Evolutionary conservation across 2,113 vertebrate genomes (phyloP).

Genomic region (Tupaia tana): DNA sequence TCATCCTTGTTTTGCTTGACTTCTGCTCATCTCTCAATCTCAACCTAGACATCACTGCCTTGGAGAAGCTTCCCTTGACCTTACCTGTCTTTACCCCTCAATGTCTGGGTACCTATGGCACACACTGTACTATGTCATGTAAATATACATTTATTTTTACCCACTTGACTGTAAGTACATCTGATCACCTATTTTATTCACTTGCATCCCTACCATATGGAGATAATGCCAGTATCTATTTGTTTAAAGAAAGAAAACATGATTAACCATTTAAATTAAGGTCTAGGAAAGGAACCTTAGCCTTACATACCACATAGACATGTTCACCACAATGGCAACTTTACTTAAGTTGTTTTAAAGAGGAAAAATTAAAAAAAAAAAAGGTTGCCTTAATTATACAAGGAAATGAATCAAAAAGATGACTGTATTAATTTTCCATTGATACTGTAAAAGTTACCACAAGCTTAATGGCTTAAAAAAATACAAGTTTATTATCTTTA

Average conservation of each 20-base stretch:
- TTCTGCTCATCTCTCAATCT: slow-evolving; percentile 11
- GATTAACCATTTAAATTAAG: slow-evolving; percentile 36
- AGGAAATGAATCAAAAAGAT: background rate
- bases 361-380: slow-evolving; percentile 53
- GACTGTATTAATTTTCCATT: background rate
- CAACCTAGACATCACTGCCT: background rate
- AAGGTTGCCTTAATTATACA: background rate
- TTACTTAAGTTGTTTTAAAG: slow-evolving; percentile 23
- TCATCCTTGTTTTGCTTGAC: background rate
- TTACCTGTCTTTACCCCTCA: too few relatives aligned
- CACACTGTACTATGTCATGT: background rate
- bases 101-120: background rate
- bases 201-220: background rate
- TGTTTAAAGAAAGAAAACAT: slow-evolving; percentile 49
- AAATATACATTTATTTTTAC: background rate
- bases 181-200: background rate
- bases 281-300: background rate
- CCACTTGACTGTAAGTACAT: background rate
- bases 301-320: background rate
- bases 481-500: background rate
- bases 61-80: background rate
- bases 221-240: background rate
- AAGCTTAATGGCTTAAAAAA: background rate
- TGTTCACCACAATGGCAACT: slow-evolving; percentile 30
- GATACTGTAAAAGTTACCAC: background rate